Percentiles rank a stretch among this genome's conserved stretches.
These are phyloP conservation scores for Rhipidura dahli DNA, from an alignment of 2,113 vertebrate species.

Conservation along the genomic window DNA sequence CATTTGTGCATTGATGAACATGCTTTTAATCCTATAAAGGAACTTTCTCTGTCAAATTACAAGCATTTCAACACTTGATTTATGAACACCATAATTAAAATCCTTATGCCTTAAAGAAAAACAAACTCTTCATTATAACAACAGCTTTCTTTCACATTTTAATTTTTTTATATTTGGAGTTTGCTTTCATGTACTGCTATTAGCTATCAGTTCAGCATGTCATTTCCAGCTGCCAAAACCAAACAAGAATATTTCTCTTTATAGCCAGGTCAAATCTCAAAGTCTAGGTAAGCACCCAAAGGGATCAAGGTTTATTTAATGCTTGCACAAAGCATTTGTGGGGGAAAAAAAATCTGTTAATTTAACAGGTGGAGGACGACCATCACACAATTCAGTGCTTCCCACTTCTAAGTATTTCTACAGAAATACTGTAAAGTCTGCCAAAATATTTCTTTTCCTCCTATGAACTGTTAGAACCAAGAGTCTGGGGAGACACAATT, in stretches of 20 bases:
- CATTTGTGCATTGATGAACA: constrained; percentile 37
- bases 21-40: constrained; percentile 32
- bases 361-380: neutral
- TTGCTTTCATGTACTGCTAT: neutral
- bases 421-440: neutral
- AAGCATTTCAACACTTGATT: constrained; percentile 30
- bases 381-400: neutral
- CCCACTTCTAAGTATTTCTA: neutral
- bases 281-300: neutral
- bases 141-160: neutral
- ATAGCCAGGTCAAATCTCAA: neutral
- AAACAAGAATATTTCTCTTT: neutral
- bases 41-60: constrained; percentile 47
- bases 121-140: constrained; percentile 8
- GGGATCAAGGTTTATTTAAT: neutral
- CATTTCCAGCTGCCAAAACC: neutral
- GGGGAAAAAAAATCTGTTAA: neutral
- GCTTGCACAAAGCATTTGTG: neutral
- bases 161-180: constrained; percentile 16
- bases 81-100: constrained; percentile 36
- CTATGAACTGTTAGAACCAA: neutral
- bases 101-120: constrained; percentile 18
- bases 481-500: neutral
- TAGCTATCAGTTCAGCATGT: neutral
- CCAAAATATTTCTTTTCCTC: neutral